Conservation (phyloP, 2,888 invertebrate species). For the Sarcophaga subvicina region DNA sequence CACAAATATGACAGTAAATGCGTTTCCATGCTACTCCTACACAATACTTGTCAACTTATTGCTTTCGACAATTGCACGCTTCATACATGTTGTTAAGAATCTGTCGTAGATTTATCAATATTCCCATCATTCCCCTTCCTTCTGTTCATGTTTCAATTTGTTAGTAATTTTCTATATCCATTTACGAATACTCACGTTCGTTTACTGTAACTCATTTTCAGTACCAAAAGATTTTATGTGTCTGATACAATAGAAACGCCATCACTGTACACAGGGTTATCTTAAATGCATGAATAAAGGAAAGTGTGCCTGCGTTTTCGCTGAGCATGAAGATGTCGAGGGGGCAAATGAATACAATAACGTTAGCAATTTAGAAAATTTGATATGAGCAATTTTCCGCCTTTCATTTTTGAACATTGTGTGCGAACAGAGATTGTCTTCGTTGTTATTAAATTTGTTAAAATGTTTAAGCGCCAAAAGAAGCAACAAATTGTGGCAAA, state of each 20-base stretch:
- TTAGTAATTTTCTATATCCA: slow-evolving; percentile 48
- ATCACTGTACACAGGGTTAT: slow-evolving; percentile 24
- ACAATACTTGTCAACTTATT: slow-evolving; percentile 15
- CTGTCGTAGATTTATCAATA: slow-evolving; percentile 30
- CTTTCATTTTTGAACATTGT: slow-evolving; percentile 10
- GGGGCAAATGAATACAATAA: slow-evolving; percentile 12
- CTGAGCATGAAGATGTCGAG: background rate
- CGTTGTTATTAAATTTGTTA: slow-evolving; percentile 41
- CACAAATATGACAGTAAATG: slow-evolving; percentile 4
- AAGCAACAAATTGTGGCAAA: slow-evolving; percentile 22
- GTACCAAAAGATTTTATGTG: slow-evolving; percentile 34
- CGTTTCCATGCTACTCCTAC: slow-evolving; percentile 5
- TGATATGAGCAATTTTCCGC: slow-evolving; percentile 57
- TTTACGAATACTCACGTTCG: slow-evolving; percentile 41
- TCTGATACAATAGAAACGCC: slow-evolving; percentile 41
- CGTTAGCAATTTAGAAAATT: slow-evolving; percentile 55
- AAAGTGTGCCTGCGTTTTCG: background rate
- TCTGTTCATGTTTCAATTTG: background rate
- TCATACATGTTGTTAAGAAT: background rate
- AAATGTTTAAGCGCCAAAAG: slow-evolving; percentile 15
- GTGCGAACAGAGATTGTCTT: background rate
- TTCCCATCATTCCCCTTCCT: background rate
- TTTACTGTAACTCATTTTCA: slow-evolving; percentile 20
- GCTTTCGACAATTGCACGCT: slow-evolving; percentile 9
- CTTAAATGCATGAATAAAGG: slow-evolving; percentile 25